phyloP scores from a whole-genome alignment of 92 coral and sea anemone genomes.

The Paramuricea clavata region DNA sequence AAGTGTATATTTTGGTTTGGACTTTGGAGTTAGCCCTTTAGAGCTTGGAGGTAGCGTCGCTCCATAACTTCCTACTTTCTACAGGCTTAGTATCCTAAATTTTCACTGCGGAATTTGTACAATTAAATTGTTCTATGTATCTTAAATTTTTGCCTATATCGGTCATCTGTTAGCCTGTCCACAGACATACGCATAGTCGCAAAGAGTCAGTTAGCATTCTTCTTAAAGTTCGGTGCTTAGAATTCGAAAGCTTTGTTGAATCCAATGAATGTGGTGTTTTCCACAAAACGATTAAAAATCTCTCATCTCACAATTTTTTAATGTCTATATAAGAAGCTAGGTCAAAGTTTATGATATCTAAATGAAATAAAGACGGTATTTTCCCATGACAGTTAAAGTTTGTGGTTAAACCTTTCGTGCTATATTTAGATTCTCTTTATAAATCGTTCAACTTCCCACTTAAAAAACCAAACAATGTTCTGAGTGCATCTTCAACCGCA shows the following conservation, averaged over 20 bases:
- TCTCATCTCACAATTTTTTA: neutral
- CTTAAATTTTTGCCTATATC: neutral
- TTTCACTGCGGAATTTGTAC: neutral
- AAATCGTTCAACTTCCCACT: neutral
- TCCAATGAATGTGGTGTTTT: neutral
- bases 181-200: too few relatives aligned
- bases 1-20: too few relatives aligned
- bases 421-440: slow-evolving; percentile 11
- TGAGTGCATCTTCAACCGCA: neutral
- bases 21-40: too few relatives aligned
- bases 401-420: slow-evolving; percentile 10
- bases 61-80: too few relatives aligned
- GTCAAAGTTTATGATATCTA: slow-evolving; percentile 46
- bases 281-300: neutral
- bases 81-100: too few relatives aligned
- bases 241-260: too few relatives aligned
- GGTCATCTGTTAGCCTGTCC: too few relatives aligned
- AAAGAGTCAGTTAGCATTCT: too few relatives aligned
- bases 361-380: slow-evolving; percentile 17
- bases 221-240: too few relatives aligned
- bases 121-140: neutral
- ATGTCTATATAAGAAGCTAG: neutral
- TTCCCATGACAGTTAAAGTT: slow-evolving; percentile 32
- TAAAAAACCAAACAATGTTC: neutral
- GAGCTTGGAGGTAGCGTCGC: too few relatives aligned